A percentile compares a stretch with the other conserved stretches of the same genome.
Conservation (phyloP, 2,113 vertebrate genomes). For the Thamnophis sirtalis region DNA sequence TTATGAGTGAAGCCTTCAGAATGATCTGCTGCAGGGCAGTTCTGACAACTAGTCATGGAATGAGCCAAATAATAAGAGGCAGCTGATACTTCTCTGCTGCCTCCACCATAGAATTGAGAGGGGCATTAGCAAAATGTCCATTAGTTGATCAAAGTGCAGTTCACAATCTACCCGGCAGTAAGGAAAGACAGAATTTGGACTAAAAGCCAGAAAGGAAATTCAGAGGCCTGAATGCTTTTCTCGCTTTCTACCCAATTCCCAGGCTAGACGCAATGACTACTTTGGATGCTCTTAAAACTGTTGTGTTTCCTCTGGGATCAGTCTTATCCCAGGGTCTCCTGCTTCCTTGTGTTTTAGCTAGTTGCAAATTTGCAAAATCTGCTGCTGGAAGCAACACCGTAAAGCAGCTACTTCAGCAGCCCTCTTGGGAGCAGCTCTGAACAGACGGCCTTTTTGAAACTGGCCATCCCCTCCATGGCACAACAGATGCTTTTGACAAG, state of each 20-base stretch:
- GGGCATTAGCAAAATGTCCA: neutral
- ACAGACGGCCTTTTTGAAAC: neutral
- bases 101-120: neutral
- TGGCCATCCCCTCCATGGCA: neutral
- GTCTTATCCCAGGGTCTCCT: neutral
- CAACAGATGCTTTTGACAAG: neutral
- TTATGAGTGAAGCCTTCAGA: neutral
- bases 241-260: neutral
- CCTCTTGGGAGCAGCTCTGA: neutral
- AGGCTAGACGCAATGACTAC: neutral
- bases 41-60: neutral
- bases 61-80: neutral
- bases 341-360: neutral
- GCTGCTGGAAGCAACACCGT: neutral
- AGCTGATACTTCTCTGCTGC: neutral
- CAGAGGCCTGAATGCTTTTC: neutral
- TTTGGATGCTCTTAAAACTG: neutral
- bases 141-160: neutral
- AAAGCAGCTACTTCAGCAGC: neutral
- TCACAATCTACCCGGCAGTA: neutral
- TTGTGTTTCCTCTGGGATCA: neutral
- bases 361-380: neutral
- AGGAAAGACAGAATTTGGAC: neutral
- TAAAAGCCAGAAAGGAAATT: neutral
- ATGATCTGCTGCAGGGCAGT: neutral